phyloP scores from a whole-genome alignment of 2,113 vertebrate genomes.

The Orthochromis malagaraziensis region DNA sequence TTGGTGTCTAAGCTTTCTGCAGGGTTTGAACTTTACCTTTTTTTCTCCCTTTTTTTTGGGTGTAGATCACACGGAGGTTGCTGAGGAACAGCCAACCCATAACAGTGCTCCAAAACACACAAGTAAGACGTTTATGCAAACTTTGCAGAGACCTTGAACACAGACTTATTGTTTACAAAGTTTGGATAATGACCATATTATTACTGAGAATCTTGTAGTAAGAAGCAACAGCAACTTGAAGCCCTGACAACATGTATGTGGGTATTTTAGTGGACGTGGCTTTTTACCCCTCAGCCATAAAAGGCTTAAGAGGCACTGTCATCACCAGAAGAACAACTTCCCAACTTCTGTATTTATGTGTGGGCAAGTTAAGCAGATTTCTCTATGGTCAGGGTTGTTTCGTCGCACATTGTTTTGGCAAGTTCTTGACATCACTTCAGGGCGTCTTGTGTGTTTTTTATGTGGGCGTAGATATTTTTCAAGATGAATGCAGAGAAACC shows the following conservation, averaged over 20 bases:
- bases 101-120: not conserved
- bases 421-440: not conserved
- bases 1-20: not conserved
- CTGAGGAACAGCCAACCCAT: not conserved
- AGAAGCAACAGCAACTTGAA: not conserved
- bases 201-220: not conserved
- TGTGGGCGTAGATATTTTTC: accelerated
- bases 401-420: accelerated
- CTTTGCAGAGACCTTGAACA: not conserved
- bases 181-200: not conserved
- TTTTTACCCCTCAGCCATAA: not conserved
- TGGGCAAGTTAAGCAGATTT: not conserved
- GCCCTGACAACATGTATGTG: accelerated
- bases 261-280: not conserved
- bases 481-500: not conserved
- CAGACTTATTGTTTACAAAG: not conserved
- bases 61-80: not conserved
- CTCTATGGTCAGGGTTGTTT: not conserved
- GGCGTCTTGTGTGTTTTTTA: not conserved
- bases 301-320: not conserved
- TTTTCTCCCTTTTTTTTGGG: not conserved
- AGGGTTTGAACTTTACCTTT: not conserved
- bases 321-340: not conserved
- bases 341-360: not conserved
- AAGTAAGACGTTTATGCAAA: not conserved